Percentiles rank a stretch among this genome's conserved stretches.
phyloP scores from a whole-genome alignment of 1,140 invertebrate genomes.

The Stegodyphus dumicola region DNA sequence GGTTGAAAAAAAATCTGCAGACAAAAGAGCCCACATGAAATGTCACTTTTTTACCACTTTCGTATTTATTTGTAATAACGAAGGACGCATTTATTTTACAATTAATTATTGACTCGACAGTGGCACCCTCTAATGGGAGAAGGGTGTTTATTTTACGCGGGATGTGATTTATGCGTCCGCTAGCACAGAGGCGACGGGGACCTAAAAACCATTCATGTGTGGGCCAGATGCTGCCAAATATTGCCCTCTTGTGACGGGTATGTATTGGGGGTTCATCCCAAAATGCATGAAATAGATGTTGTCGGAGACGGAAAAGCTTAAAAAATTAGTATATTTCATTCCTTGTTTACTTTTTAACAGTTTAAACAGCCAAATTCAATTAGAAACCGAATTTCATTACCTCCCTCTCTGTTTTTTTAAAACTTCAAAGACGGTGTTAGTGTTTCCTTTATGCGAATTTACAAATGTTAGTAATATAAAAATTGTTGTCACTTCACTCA shows the following conservation, averaged over 20 bases:
- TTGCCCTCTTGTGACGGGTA: background rate
- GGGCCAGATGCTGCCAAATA: conserved; percentile 38
- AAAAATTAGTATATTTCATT: too few relatives aligned
- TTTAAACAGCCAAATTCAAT: too few relatives aligned
- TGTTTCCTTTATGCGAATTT: too few relatives aligned
- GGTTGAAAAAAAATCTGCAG: too few relatives aligned
- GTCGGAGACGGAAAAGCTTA: too few relatives aligned
- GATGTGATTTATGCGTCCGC: conserved; percentile 37
- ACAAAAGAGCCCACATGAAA: too few relatives aligned
- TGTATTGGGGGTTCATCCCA: background rate
- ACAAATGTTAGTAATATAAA: too few relatives aligned
- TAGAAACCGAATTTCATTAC: background rate
- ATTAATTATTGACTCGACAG: conserved; percentile 26
- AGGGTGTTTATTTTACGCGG: conserved; percentile 17
- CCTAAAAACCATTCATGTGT: conserved; percentile 45
- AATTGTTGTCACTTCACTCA: too few relatives aligned
- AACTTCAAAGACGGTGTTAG: too few relatives aligned
- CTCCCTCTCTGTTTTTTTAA: background rate
- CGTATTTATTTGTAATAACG: too few relatives aligned
- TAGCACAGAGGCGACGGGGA: conserved; percentile 8
- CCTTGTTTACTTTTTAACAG: too few relatives aligned
- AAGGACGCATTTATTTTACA: conserved; percentile 2
- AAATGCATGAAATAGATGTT: background rate
- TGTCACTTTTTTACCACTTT: too few relatives aligned
- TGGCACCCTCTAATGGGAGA: conserved; percentile 2